Percentiles rank a stretch among this genome's conserved stretches.
These are phyloP conservation scores for Eupithecia inturbata DNA, from an alignment of 2,888 invertebrate species.

Conservation along the genomic window DNA sequence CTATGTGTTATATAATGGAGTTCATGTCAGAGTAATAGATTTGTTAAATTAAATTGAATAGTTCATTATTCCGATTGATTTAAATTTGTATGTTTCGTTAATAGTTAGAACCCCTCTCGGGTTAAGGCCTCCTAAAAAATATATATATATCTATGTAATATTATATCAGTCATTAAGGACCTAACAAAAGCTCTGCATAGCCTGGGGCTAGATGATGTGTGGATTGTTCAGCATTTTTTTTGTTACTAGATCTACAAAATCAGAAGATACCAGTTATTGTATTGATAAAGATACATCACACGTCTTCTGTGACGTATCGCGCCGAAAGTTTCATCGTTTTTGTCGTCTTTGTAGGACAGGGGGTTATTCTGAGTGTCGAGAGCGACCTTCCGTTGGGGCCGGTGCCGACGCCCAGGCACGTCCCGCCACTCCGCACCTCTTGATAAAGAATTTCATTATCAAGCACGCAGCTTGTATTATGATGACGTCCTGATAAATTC, in stretches of 20 bases:
- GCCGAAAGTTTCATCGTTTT: slow-evolving; percentile 12
- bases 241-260: not conserved
- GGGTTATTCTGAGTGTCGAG: slow-evolving; percentile 38
- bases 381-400: slow-evolving; percentile 48
- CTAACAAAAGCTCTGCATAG: no score
- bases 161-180: no score
- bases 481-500: slow-evolving; percentile 61
- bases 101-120: no score
- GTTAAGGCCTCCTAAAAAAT: no score
- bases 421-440: slow-evolving; percentile 66
- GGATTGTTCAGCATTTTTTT: no score
- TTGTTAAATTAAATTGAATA: no score
- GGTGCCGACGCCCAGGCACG: slow-evolving; percentile 57
- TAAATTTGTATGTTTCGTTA: no score
- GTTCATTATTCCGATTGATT: no score
- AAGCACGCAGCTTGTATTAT: slow-evolving; percentile 58
- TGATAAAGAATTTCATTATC: slow-evolving; percentile 79
- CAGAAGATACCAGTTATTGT: not conserved
- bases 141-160: no score
- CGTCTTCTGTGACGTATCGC: not conserved
- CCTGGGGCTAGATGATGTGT: no score
- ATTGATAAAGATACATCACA: not conserved
- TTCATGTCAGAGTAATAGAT: no score
- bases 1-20: no score
- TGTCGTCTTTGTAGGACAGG: slow-evolving; percentile 14